phyloP scores from a whole-genome alignment of 2,888 invertebrate species.

The Himalopsyche anomala region DNA sequence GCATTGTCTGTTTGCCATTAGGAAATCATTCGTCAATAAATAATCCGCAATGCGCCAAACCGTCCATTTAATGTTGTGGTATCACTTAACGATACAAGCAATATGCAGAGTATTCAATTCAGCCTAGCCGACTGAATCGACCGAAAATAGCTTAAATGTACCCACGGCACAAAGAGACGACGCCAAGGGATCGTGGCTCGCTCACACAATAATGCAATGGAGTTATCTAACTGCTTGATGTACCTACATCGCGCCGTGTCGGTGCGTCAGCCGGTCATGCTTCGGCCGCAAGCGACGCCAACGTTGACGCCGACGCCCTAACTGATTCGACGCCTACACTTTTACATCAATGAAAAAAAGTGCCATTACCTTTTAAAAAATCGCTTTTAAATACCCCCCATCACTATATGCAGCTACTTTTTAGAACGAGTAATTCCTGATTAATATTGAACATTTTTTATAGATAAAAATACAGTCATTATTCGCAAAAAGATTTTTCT shows the following conservation, averaged over 20 bases:
- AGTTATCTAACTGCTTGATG: conserved; percentile 53
- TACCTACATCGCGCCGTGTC: not conserved
- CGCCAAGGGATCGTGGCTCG: conserved; percentile 39
- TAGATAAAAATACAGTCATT: too few relatives aligned
- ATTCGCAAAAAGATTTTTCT: too few relatives aligned
- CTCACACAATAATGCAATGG: conserved; percentile 46
- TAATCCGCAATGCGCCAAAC: conserved; percentile 34
- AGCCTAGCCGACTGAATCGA: conserved; percentile 54
- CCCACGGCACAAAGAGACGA: conserved; percentile 45
- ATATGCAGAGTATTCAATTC: conserved; percentile 53
- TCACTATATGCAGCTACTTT: too few relatives aligned
- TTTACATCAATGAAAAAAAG: not conserved
- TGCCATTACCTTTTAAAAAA: too few relatives aligned
- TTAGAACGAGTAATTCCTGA: too few relatives aligned
- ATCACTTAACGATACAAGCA: conserved; percentile 34
- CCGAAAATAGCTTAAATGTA: conserved; percentile 51
- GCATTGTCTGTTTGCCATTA: not conserved
- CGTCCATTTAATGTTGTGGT: conserved; percentile 5
- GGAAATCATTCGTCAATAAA: conserved; percentile 26
- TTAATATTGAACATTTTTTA: too few relatives aligned
- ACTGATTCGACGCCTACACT: not conserved
- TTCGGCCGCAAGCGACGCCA: not conserved
- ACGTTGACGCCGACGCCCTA: not conserved
- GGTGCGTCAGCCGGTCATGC: conserved; percentile 28
- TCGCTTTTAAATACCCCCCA: too few relatives aligned